These are phyloP conservation scores for Hypolimnas misippus DNA, from an alignment of 2,888 invertebrate genomes.

Conservation along the genomic window DNA sequence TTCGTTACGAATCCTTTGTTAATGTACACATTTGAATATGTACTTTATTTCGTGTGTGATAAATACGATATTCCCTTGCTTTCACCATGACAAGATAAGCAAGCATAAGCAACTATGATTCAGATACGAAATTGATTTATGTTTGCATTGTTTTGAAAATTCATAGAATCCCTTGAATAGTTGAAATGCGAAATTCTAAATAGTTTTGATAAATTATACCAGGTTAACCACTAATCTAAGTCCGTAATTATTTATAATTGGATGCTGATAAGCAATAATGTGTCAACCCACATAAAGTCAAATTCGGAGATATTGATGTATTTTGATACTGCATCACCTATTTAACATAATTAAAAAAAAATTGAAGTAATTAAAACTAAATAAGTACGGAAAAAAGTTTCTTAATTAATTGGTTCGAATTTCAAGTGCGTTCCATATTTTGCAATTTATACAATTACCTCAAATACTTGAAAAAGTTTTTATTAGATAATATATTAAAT, in stretches of 20 bases:
- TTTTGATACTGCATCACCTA: no score
- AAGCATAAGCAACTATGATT: conserved; percentile 17
- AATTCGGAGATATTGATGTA: no score
- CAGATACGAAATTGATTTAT: conserved; percentile 36
- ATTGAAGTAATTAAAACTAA: no score
- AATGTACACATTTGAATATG: conserved; percentile 5
- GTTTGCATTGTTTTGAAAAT: conserved; percentile 19
- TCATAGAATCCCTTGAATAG: neutral
- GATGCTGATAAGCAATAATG: no score
- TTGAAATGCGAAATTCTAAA: neutral
- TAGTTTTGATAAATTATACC: neutral
- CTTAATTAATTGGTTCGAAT: no score
- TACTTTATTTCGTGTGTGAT: neutral
- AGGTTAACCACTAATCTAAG: neutral
- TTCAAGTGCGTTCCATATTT: no score
- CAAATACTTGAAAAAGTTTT: no score
- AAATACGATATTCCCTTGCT: neutral
- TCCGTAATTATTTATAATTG: neutral
- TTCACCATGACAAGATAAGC: neutral
- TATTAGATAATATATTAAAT: no score
- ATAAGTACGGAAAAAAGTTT: no score
- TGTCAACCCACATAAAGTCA: no score
- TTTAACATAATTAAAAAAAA: no score
- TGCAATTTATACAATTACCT: no score
- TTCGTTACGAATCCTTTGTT: conserved; percentile 51